A percentile compares a stretch with the other conserved stretches of the same genome.
Evolutionary conservation across 2,113 vertebrate species (phyloP).

Genomic region (Crocuta crocuta): DNA sequence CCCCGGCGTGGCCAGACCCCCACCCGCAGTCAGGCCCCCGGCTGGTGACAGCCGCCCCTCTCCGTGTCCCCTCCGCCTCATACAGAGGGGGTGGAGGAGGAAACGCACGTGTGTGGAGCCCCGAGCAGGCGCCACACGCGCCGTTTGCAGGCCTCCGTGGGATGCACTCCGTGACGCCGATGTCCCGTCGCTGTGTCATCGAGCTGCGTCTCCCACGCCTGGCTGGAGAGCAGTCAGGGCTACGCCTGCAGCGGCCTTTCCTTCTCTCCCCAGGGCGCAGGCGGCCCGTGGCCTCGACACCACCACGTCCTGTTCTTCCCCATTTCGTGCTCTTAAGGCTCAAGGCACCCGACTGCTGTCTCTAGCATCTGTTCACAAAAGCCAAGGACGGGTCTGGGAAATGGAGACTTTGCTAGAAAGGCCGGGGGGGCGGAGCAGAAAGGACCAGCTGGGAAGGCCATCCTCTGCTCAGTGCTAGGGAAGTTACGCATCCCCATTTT

Average conservation of each 20-base stretch:
- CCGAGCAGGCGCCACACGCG: accelerated
- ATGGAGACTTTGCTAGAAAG: background rate
- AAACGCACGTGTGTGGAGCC: background rate
- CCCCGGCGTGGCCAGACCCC: background rate
- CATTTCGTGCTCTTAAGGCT: accelerated
- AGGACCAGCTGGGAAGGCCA: no score
- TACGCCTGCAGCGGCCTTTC: accelerated
- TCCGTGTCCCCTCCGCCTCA: accelerated
- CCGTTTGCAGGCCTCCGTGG: no score
- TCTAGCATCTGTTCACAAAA: background rate
- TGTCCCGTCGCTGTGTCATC: background rate
- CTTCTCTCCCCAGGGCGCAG: background rate
- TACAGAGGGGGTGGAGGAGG: background rate
- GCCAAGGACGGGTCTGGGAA: background rate
- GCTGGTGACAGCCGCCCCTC: accelerated
- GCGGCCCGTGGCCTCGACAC: accelerated
- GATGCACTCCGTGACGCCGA: accelerated
- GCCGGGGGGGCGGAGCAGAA: background rate
- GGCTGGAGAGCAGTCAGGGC: accelerated
- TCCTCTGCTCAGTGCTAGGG: accelerated
- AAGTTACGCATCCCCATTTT: accelerated
- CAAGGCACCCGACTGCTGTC: background rate
- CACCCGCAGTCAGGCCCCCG: accelerated
- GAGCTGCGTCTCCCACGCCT: background rate
- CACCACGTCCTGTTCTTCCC: accelerated